Evolutionary conservation across 2,888 invertebrate genomes (phyloP).

Genomic region (Parnassius mnemosyne): DNA sequence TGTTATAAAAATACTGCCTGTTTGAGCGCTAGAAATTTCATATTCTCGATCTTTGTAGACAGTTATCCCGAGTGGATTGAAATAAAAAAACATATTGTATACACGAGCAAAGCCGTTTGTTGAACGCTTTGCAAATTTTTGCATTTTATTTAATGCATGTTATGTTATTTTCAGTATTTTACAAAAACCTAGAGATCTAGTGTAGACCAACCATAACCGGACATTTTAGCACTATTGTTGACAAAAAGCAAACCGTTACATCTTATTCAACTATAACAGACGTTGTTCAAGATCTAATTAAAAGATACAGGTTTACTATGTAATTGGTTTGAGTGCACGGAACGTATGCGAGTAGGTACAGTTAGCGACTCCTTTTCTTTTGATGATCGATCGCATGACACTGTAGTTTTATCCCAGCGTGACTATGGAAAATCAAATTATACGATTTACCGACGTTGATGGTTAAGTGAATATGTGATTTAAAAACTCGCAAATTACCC

Average conservation of each 20-base stretch:
- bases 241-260: conserved; percentile 22
- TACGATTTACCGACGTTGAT: too few relatives aligned
- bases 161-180: too few relatives aligned
- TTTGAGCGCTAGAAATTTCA: too few relatives aligned
- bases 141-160: too few relatives aligned
- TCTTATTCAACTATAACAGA: conserved; percentile 20
- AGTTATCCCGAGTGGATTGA: too few relatives aligned
- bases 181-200: background rate
- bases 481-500: too few relatives aligned
- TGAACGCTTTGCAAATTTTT: too few relatives aligned
- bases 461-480: too few relatives aligned
- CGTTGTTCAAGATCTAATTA: conserved; percentile 12
- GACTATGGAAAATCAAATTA: background rate
- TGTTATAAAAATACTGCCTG: too few relatives aligned
- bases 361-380: background rate
- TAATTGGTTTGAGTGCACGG: conserved; percentile 15
- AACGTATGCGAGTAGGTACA: conserved; percentile 12
- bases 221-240: conserved; percentile 15
- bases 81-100: too few relatives aligned
- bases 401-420: background rate
- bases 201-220: background rate
- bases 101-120: too few relatives aligned
- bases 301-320: background rate
- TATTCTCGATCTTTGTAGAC: too few relatives aligned
- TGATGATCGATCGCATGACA: background rate